Evolutionary conservation across 1,140 invertebrate genomes (phyloP), one percentile per base, ranked within the genome.

Genomic region (Sinella curviseta): DNA sequence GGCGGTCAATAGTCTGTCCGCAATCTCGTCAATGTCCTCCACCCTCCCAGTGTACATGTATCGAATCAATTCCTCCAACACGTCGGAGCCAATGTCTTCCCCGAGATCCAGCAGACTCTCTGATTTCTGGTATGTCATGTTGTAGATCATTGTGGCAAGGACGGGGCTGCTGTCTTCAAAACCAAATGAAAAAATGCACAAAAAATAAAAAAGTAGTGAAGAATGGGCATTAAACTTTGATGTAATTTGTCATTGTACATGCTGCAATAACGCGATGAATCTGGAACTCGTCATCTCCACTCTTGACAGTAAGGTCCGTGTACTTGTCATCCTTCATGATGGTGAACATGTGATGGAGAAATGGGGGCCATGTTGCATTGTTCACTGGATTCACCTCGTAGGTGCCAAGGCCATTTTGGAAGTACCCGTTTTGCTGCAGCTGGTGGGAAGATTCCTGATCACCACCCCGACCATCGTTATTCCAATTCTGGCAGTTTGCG

Each of bases 41-140:
- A 82, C 81, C 65, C 77, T 79, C 24, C 81, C 81, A 17, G 76
- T 82, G 60, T 82, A 82, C n/a, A 79, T 79, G 57, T 82, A 82
- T 0, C 76, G 81, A 55, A 82, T 82, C 14, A 82, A 4, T 20
- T 82, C 81, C 60, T 82, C 81, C 1, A 82, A 67, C 12, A 82
- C 81, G 77, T 82, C 81, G 17, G 75, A 34, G 3, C 81, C 81
- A n/a, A 82, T 67, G 26, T 82, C 78, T 20, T 77, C 39, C 0
- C 81, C 81, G 1, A 82, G 34, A 54, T 82, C 81, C 0, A 82
- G 20, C 14, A 80, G 35, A 36, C 78, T 82, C 35, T 82, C 81
- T 31, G 78, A 79, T 73, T 78, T 60, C 3, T 31, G 12, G n/a
- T 70, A 30, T 3, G 78, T 82, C 48, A 76, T 74, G 75, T 82